A percentile compares a stretch with the other conserved stretches of the same genome.
Conservation (phyloP, 2,888 invertebrate genomes). For the Octonoba sinensis region DNA sequence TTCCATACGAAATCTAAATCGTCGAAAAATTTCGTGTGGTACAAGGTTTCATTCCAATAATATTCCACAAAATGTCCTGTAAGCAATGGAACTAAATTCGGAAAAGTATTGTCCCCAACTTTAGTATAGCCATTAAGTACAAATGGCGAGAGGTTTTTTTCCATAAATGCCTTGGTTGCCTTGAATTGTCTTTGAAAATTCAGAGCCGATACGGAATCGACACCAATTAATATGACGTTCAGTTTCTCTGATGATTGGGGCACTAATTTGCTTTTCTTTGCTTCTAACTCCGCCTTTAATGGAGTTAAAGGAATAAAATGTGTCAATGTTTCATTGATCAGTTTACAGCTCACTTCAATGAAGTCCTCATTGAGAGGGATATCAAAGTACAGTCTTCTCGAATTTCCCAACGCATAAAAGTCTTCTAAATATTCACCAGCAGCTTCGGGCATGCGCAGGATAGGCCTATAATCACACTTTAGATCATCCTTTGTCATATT, state of each 20-base stretch:
- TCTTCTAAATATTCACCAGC: conserved; percentile 39
- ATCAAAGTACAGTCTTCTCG: conserved; percentile 35
- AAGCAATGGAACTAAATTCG: conserved; percentile 69
- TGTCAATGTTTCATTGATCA: conserved; percentile 1
- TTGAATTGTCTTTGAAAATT: conserved; percentile 84
- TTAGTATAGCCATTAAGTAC: conserved; percentile 80
- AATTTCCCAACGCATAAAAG: conserved; percentile 18
- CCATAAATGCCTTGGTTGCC: conserved; percentile 78
- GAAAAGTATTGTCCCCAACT: conserved; percentile 73
- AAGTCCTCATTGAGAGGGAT: conserved; percentile 57
- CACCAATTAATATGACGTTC: conserved; percentile 83
- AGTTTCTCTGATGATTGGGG: conserved; percentile 68
- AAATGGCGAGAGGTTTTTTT: conserved; percentile 78
- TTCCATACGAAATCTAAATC: conserved; percentile 70
- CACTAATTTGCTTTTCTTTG: conserved; percentile 1
- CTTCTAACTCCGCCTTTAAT: conserved; percentile 40
- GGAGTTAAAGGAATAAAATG: conserved; percentile 53
- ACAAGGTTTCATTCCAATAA: conserved; percentile 63
- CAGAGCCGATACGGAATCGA: conserved; percentile 86
- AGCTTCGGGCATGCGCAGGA: conserved; percentile 36
- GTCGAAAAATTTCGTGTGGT: conserved; percentile 67
- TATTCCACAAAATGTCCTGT: conserved; percentile 66
- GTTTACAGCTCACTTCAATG: conserved; percentile 35
- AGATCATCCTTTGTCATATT: conserved; percentile 6
- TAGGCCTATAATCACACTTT: conserved; percentile 33